Percentiles rank a stretch among this genome's conserved stretches.
These are phyloP conservation scores for Pseudanteris insignis DNA, from an alignment of 2,888 invertebrate species.

Conservation along the genomic window DNA sequence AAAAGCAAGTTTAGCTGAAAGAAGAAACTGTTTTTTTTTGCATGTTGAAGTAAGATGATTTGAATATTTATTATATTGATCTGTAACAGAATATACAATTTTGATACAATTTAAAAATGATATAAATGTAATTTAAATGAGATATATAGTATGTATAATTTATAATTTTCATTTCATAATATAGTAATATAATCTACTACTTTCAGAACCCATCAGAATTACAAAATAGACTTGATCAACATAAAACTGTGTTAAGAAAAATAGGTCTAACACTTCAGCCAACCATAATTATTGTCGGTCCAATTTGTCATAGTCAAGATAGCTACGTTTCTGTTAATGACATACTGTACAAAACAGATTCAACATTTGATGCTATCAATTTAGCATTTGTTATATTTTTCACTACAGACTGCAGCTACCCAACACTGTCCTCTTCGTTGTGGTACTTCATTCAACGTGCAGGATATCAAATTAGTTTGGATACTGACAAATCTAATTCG, in stretches of 20 bases:
- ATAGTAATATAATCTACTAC: no score
- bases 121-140: no score
- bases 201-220: no score
- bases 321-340: conserved; percentile 9
- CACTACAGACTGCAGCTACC: conserved; percentile 15
- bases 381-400: conserved; percentile 21
- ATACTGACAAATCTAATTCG: neutral
- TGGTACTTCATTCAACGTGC: conserved; percentile 12
- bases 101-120: no score
- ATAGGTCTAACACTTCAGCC: conserved; percentile 12
- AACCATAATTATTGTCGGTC: conserved; percentile 9
- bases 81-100: no score
- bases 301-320: conserved; percentile 2
- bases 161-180: no score
- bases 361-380: conserved; percentile 4
- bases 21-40: no score
- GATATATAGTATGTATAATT: no score
- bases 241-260: conserved; percentile 4
- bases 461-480: conserved; percentile 1
- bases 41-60: no score
- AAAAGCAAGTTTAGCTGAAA: no score
- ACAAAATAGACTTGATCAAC: no score
- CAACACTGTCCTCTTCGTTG: conserved; percentile 3
- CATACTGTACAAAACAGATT: conserved; percentile 6
- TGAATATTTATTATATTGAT: no score